phyloP scores from a whole-genome alignment of 2,797 vertebrate genomes.

The Melanotaenia boesemani region DNA sequence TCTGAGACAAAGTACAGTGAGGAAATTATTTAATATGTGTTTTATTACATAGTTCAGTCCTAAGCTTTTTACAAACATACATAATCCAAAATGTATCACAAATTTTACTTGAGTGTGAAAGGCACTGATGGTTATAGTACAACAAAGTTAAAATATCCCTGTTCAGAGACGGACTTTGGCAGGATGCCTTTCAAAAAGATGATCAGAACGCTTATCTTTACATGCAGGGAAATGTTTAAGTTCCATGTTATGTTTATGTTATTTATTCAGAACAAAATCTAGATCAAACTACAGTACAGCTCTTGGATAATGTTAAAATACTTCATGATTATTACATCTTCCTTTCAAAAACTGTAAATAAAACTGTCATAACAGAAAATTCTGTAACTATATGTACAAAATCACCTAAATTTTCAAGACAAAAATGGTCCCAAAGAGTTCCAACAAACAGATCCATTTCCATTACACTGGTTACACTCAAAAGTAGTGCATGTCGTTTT shows the following conservation, averaged over 20 bases:
- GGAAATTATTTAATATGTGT: constrained; percentile 22
- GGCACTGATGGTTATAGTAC: constrained; percentile 36
- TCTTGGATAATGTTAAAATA: constrained; percentile 4
- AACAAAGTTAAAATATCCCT: constrained; percentile 19
- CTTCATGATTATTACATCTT: constrained; percentile 20
- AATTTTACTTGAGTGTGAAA: constrained; percentile 37
- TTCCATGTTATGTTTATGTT: background rate
- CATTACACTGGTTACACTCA: background rate
- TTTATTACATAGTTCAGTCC: constrained; percentile 66
- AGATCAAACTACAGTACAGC: background rate
- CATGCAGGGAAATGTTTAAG: constrained; percentile 13
- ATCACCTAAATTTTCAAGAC: constrained; percentile 33
- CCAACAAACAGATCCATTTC: constrained; percentile 7
- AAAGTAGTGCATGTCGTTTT: constrained; percentile 36
- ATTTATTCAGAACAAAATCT: background rate
- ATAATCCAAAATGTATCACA: constrained; percentile 37
- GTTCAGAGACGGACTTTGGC: constrained; percentile 9
- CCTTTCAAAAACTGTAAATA: constrained; percentile 4
- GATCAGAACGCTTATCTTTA: background rate
- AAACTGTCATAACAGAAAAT: background rate
- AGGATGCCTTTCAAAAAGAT: background rate
- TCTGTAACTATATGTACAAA: constrained; percentile 43
- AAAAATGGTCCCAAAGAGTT: constrained; percentile 18
- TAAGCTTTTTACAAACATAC: constrained; percentile 58
- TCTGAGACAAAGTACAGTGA: background rate